Percentiles rank a stretch among this genome's conserved stretches.
Evolutionary conservation across 2,888 invertebrate genomes (phyloP).

Genomic region (Carpatolechia fugitivella): DNA sequence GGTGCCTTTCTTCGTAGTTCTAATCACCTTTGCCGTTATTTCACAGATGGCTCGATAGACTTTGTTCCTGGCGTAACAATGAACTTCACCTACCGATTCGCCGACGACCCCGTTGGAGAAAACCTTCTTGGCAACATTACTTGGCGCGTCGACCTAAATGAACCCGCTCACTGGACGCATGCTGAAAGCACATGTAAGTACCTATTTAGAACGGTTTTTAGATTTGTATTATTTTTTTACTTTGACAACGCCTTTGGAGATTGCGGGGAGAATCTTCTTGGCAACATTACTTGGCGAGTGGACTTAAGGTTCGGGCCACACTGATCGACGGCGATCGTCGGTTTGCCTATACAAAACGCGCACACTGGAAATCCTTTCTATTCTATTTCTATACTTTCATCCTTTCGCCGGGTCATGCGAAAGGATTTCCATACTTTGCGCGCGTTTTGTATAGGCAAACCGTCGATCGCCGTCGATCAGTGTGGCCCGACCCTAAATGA

Average conservation of each 20-base stretch:
- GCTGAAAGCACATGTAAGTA: constrained; percentile 89
- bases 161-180: constrained; percentile 92
- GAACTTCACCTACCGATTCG: constrained; percentile 93
- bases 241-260: constrained; percentile 92
- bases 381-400: too few relatives aligned
- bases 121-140: constrained; percentile 91
- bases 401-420: too few relatives aligned
- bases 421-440: too few relatives aligned
- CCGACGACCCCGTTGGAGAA: constrained; percentile 90
- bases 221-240: too few relatives aligned
- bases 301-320: too few relatives aligned
- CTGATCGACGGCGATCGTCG: too few relatives aligned
- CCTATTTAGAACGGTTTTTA: too few relatives aligned
- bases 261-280: constrained; percentile 85
- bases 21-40: not conserved
- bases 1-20: not conserved
- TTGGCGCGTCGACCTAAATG: constrained; percentile 86
- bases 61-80: constrained; percentile 85
- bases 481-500: too few relatives aligned
- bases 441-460: too few relatives aligned
- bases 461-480: too few relatives aligned
- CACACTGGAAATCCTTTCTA: too few relatives aligned
- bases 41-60: constrained; percentile 60
- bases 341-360: too few relatives aligned
- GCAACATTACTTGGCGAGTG: constrained; percentile 93